Evolutionary conservation across 2,888 invertebrate genomes (phyloP).

Genomic region (Seira ritae): DNA sequence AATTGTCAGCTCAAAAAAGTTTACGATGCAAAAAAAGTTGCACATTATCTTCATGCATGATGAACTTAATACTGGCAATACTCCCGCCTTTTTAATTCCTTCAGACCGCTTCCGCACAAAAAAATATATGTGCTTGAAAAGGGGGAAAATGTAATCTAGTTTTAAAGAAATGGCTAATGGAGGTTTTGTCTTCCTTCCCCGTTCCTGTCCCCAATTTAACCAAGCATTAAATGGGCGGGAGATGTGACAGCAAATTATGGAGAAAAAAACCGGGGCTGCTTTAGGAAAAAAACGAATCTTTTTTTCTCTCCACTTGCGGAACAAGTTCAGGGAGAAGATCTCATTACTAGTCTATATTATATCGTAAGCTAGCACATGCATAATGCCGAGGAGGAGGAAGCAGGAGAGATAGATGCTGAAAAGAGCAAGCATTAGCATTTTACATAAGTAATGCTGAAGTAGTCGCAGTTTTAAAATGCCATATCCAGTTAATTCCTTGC

Average conservation of each 20-base stretch:
- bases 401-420: neutral
- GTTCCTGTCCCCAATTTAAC: slow-evolving; percentile 48
- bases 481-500: slow-evolving; percentile 37
- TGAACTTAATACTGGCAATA: slow-evolving; percentile 32
- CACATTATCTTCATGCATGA: slow-evolving; percentile 16
- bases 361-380: neutral
- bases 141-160: neutral
- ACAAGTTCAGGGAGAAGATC: neutral
- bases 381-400: neutral
- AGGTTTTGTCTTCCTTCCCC: slow-evolving; percentile 25
- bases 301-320: neutral
- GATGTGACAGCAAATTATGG: slow-evolving; percentile 53
- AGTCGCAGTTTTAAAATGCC: slow-evolving; percentile 49
- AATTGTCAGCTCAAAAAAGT: slow-evolving; percentile 31
- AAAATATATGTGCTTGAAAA: neutral
- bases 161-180: slow-evolving; percentile 25
- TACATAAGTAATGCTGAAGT: slow-evolving; percentile 39
- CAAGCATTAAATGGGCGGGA: slow-evolving; percentile 48
- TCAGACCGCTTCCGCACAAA: too few species aligned
- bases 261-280: slow-evolving; percentile 21
- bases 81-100: slow-evolving; percentile 38
- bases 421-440: slow-evolving; percentile 16
- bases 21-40: slow-evolving; percentile 12
- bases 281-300: neutral
- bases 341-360: neutral